Base-by-base conservation (phyloP, 2,113 vertebrate genomes). In the Gasterosteus aculeatus region DNA sequence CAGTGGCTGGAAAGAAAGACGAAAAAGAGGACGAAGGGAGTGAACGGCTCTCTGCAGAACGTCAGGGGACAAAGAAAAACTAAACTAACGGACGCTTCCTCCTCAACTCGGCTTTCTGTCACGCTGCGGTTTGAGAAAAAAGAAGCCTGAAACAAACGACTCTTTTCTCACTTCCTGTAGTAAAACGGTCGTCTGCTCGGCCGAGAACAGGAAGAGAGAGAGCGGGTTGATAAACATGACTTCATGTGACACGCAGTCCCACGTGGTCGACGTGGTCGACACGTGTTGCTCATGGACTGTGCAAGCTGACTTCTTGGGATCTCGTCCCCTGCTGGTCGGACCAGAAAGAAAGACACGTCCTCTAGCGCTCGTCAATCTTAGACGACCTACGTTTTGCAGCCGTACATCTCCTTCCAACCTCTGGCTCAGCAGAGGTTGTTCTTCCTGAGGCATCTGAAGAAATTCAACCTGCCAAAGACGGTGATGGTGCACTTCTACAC, bases 131-230 rank as follows among this genome's bases (percentile, higher is more conserved):
- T 42, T 15, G 44, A 65, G 47, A 47, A 77, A 66, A 39, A 61
- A 46, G 10, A 33, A 49, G 33, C 0, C 0, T 35, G 38, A 74
- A 39, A 38, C 33, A 10, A 35, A 49, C 60, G 75, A 5, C 66
- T 62, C 26, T 44, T 72, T 54, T 70, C 72, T 85, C 63, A 66
- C 76, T 85, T 85, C 84, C 80, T 85, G 84, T 80, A 82, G 84
- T 85, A 80, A 80, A 85, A 85, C 84, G 46, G 76, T 68, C 33
- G 7, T 33, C 68, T 69, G 67, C n/a, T 69, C 41, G 63, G 83
- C 60, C 19, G 33, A 70, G 82, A 72, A 82, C 80, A 72, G 72
- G 84, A 79, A 79, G 67, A n/a, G 78, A 61, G 71, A 63, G 42
- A 12, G 75, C 83, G 78, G 53, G 31, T n/a, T 18, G 35, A 70